phyloP scores from a whole-genome alignment of 2,888 invertebrate genomes.

The Drosophila mayaguana region DNA sequence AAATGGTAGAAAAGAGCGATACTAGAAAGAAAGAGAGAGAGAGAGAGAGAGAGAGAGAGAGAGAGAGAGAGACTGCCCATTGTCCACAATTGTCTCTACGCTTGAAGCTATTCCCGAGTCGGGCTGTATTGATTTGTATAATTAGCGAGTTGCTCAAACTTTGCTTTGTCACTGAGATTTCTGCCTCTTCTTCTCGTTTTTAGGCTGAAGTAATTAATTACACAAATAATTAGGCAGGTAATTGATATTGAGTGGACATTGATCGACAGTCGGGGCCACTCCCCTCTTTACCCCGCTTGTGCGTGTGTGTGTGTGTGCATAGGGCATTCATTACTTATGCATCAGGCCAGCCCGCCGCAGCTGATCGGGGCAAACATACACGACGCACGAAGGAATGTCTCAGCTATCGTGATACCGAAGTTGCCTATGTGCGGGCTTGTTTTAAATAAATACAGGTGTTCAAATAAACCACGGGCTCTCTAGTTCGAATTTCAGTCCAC shows the following conservation, averaged over 20 bases:
- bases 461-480: slow-evolving; percentile 48
- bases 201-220: slow-evolving; percentile 48
- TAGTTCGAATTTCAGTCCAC: background rate
- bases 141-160: slow-evolving; percentile 28
- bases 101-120: background rate
- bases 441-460: slow-evolving; percentile 74
- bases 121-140: slow-evolving; percentile 21
- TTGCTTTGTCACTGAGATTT: slow-evolving; percentile 1
- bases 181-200: background rate
- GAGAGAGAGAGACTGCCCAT: no score
- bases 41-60: background rate
- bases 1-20: no score
- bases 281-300: slow-evolving; percentile 13
- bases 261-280: slow-evolving; percentile 8
- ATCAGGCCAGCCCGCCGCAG: background rate
- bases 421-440: slow-evolving; percentile 13
- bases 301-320: slow-evolving; percentile 1
- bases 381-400: background rate
- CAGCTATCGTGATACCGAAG: slow-evolving; percentile 13
- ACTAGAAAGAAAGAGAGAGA: background rate
- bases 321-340: background rate
- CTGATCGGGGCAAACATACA: slow-evolving; percentile 36
- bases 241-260: slow-evolving; percentile 32
- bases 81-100: no score
- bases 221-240: slow-evolving; percentile 51